A percentile compares a stretch with the other conserved stretches of the same genome.
Evolutionary conservation across 2,888 invertebrate species (phyloP).

Genomic region (Drosophila robusta): DNA sequence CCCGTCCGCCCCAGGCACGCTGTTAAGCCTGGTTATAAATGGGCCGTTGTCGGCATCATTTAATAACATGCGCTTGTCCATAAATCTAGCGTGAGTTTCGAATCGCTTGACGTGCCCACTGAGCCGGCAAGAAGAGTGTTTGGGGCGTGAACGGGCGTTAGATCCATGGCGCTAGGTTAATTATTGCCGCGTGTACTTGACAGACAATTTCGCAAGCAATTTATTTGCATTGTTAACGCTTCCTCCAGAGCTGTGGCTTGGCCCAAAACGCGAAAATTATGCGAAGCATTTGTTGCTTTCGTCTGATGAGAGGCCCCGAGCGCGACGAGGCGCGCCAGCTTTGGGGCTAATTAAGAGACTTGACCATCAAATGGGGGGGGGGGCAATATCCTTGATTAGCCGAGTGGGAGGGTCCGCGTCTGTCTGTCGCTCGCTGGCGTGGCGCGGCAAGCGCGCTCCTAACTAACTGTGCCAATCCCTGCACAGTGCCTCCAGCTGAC

Average conservation of each 20-base stretch:
- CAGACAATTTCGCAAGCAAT: slow-evolving; percentile 66
- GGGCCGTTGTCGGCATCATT: slow-evolving; percentile 55
- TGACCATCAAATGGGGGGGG: slow-evolving; percentile 15
- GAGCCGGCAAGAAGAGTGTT: slow-evolving; percentile 45
- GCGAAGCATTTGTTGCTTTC: too few species aligned
- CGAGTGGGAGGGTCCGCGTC: slow-evolving; percentile 1
- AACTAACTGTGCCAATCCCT: neutral
- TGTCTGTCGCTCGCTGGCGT: too few species aligned
- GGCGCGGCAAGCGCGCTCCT: too few species aligned
- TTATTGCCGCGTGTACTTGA: slow-evolving; percentile 66
- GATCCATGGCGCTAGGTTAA: slow-evolving; percentile 43
- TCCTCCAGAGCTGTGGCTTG: slow-evolving; percentile 1
- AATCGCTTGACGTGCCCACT: slow-evolving; percentile 51
- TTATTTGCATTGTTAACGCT: slow-evolving; percentile 42
- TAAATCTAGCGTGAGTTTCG: slow-evolving; percentile 59
- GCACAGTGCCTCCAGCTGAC: slow-evolving; percentile 8
- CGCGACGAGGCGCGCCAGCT: neutral
- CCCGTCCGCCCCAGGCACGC: neutral
- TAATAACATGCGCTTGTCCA: slow-evolving; percentile 65
- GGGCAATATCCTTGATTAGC: slow-evolving; percentile 6
- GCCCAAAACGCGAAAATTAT: slow-evolving; percentile 1
- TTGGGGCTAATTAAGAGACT: slow-evolving; percentile 8
- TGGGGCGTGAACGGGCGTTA: slow-evolving; percentile 3
- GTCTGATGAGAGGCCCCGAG: too few species aligned
- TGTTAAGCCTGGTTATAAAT: slow-evolving; percentile 55